A percentile compares a stretch with the other conserved stretches of the same genome.
Conservation (phyloP, 2,113 vertebrate genomes). For the Coracopsis vasa region DNA sequence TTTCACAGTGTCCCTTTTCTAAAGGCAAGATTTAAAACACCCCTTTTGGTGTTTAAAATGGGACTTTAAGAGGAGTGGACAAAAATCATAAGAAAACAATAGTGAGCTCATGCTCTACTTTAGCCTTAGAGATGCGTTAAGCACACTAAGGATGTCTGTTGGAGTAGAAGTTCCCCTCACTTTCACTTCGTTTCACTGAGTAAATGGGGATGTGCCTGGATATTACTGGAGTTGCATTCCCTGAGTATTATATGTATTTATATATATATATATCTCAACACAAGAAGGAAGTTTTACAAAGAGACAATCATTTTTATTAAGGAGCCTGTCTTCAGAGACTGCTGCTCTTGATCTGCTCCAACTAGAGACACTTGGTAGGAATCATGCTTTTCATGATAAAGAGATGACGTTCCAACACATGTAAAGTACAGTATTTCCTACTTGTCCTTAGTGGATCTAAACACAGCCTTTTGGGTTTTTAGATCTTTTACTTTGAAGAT, state of each 20-base stretch:
- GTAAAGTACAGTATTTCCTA: neutral
- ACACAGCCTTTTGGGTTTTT: neutral
- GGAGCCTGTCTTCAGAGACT: neutral
- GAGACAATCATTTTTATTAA: neutral
- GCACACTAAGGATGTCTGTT: neutral
- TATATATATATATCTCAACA: neutral
- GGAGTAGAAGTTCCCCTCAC: neutral
- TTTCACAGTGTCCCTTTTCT: conserved; percentile 11
- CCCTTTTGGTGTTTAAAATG: neutral
- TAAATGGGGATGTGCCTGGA: neutral
- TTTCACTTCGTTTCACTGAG: neutral
- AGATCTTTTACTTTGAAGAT: neutral
- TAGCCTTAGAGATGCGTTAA: neutral
- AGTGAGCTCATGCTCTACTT: neutral
- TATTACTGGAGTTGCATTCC: fast-evolving
- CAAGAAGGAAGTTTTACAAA: neutral
- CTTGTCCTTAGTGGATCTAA: neutral
- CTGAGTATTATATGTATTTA: neutral
- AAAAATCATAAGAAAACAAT: neutral
- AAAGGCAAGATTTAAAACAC: conserved; percentile 8
- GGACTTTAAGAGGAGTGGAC: neutral
- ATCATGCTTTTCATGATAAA: neutral
- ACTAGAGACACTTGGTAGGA: neutral
- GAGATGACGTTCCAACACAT: neutral
- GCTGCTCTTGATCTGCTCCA: neutral